These are phyloP conservation scores for Nasonia giraulti DNA, from an alignment of 1,140 invertebrate species.

Conservation along the genomic window DNA sequence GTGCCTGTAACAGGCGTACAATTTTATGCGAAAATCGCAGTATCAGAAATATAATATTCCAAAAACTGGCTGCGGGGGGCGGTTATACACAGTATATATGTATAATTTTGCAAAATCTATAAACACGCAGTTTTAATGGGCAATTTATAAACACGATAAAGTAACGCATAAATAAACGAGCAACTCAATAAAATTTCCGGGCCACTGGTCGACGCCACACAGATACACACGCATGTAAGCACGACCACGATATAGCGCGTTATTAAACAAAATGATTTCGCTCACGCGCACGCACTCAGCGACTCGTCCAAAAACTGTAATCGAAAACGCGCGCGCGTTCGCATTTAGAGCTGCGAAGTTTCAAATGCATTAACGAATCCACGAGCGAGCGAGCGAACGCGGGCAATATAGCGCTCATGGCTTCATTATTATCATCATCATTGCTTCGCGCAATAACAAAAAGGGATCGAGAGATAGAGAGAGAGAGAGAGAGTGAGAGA, in stretches of 20 bases:
- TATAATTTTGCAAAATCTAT: neutral
- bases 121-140: neutral
- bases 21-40: no score
- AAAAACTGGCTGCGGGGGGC: no score
- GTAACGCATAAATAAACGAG: slow-evolving; percentile 25
- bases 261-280: slow-evolving; percentile 44
- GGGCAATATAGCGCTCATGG: slow-evolving; percentile 3
- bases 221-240: no score
- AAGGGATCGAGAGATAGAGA: neutral
- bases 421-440: slow-evolving; percentile 41
- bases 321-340: slow-evolving; percentile 23
- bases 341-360: neutral
- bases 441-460: slow-evolving; percentile 31
- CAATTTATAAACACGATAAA: slow-evolving; percentile 19
- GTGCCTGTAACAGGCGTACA: no score
- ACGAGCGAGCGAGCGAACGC: neutral
- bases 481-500: neutral
- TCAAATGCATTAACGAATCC: slow-evolving; percentile 38
- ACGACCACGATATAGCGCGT: neutral
- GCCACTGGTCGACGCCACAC: neutral
- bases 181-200: slow-evolving; percentile 25
- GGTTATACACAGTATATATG: neutral
- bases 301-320: slow-evolving; percentile 40
- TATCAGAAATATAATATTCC: neutral
- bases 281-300: neutral